These are phyloP conservation scores for Prorops nasuta DNA, from an alignment of 1,140 invertebrate species.

Conservation along the genomic window DNA sequence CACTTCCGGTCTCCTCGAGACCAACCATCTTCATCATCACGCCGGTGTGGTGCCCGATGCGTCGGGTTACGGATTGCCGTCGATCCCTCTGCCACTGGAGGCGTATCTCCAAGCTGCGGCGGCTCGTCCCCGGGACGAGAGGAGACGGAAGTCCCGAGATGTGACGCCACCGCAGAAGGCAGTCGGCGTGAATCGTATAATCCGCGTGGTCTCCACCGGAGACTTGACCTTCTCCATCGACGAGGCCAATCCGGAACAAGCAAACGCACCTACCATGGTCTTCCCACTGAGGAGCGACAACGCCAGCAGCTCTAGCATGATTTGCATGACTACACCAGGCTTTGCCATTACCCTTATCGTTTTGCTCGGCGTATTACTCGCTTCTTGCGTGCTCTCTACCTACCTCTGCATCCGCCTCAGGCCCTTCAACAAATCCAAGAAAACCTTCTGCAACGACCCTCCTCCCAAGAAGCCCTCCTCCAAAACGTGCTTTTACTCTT, in stretches of 20 bases:
- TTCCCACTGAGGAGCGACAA: constrained; percentile 57
- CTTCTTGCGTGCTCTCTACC: constrained; percentile 80
- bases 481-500: constrained; percentile 60
- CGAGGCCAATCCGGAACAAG: constrained; percentile 57
- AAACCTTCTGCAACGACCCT: constrained; percentile 44
- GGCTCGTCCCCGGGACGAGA: constrained; percentile 71
- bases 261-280: constrained; percentile 65
- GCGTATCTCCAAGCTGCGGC: constrained; percentile 63
- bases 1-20: constrained; percentile 52
- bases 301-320: constrained; percentile 53
- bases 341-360: constrained; percentile 83
- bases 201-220: constrained; percentile 80
- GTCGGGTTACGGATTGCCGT: constrained; percentile 71
- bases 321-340: constrained; percentile 90
- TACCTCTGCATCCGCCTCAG: constrained; percentile 78
- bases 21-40: constrained; percentile 47
- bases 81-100: constrained; percentile 61
- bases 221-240: constrained; percentile 80
- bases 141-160: constrained; percentile 65
- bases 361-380: constrained; percentile 74
- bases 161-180: constrained; percentile 68
- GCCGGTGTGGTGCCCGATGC: no score
- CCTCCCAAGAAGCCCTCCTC: constrained; percentile 37
- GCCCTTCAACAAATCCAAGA: constrained; percentile 65
- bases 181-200: constrained; percentile 80